Percentiles rank a stretch among this genome's conserved stretches.
phyloP scores from a whole-genome alignment of 2,113 vertebrate species.

The Prietella phreatophila region DNA sequence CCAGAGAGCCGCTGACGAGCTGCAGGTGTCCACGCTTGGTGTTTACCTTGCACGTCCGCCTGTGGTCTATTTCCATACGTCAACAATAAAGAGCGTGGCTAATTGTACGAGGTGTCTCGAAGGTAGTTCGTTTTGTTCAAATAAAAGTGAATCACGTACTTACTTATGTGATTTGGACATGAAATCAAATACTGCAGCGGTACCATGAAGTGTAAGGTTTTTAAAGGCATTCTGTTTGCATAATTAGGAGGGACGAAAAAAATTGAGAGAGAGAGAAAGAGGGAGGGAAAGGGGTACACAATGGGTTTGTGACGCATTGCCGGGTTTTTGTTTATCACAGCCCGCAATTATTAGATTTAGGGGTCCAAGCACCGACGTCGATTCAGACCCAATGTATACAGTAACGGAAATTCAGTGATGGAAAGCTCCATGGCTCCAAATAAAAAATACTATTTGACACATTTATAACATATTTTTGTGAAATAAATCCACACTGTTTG shows the following conservation, averaged over 20 bases:
- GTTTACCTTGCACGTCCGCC: conserved; percentile 34
- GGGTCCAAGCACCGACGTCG: background rate
- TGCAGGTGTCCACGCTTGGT: conserved; percentile 27
- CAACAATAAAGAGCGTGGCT: background rate
- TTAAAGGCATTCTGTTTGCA: background rate
- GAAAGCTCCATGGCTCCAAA: background rate
- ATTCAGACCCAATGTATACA: background rate
- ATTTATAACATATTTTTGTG: background rate
- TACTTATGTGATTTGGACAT: background rate
- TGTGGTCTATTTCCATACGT: background rate
- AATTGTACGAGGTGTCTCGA: background rate
- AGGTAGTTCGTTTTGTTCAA: background rate
- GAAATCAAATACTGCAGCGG: background rate
- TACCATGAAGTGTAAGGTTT: too few relatives aligned
- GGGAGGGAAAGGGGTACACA: background rate
- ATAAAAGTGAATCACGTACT: background rate
- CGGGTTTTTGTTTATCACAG: background rate
- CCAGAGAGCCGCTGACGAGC: conserved; percentile 40
- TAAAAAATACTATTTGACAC: background rate
- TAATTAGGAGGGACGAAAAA: background rate
- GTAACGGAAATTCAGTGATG: background rate
- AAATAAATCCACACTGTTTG: background rate
- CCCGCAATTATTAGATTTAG: background rate
- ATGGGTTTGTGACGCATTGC: background rate
- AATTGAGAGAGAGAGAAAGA: background rate